Evolutionary conservation across 2,113 vertebrate species (phyloP).

Genomic region (Megaceryle torquata): DNA sequence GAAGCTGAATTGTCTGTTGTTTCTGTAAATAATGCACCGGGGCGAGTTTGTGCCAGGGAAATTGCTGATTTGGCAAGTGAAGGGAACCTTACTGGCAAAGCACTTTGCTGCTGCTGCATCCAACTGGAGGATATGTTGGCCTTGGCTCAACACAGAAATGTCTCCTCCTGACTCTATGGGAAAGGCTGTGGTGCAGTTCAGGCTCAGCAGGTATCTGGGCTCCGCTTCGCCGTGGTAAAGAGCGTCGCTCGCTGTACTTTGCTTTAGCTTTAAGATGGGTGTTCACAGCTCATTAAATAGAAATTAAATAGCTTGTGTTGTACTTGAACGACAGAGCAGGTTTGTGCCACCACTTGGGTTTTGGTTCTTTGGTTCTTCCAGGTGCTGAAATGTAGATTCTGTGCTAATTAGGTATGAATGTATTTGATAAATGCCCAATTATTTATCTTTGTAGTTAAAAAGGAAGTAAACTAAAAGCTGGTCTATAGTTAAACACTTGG

Average conservation of each 20-base stretch:
- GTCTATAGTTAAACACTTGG: neutral
- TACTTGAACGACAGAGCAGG: neutral
- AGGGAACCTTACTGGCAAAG: neutral
- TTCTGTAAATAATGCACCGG: neutral
- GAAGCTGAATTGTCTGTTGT: neutral
- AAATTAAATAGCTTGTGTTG: neutral
- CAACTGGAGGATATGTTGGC: neutral
- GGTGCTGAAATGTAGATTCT: neutral
- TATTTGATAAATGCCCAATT: neutral
- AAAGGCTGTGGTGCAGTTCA: neutral
- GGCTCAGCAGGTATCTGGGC: neutral
- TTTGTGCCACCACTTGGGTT: neutral
- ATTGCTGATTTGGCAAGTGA: neutral
- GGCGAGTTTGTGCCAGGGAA: neutral
- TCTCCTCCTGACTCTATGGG: neutral
- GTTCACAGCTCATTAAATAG: neutral
- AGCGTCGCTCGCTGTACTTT: fast-evolving
- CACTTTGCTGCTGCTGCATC: neutral
- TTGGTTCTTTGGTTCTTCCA: neutral
- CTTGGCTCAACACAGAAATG: neutral
- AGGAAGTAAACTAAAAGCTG: fast-evolving
- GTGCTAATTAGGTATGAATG: fast-evolving
- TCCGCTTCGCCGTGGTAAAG: neutral
- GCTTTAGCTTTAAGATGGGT: neutral
- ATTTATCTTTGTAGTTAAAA: neutral